phyloP scores from a whole-genome alignment of 2,113 vertebrate species.

The Scortum barcoo region DNA sequence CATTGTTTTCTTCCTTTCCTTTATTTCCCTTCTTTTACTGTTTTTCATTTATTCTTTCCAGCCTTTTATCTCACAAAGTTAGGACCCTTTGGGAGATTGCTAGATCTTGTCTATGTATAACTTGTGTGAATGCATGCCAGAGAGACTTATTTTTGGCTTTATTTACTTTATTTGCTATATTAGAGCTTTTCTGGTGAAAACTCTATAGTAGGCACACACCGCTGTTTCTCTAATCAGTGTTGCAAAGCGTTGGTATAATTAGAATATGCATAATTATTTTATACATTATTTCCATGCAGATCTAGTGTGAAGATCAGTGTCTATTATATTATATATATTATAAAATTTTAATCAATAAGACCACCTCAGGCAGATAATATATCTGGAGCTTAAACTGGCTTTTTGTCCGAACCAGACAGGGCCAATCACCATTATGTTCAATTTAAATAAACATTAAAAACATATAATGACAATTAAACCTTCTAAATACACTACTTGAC shows the following conservation, averaged over 20 bases:
- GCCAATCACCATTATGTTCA: neutral
- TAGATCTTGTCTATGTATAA: conserved; percentile 18
- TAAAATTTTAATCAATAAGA: neutral
- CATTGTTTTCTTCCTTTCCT: conserved; percentile 24
- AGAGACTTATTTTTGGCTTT: conserved; percentile 19
- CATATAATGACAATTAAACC: neutral
- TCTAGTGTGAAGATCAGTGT: neutral
- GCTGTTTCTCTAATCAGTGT: neutral
- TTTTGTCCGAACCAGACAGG: too few species aligned
- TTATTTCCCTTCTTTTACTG: neutral
- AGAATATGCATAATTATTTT: too few species aligned
- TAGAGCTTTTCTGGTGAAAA: neutral
- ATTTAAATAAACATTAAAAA: neutral
- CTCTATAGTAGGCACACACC: neutral
- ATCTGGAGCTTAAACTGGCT: too few species aligned
- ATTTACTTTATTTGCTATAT: conserved; percentile 24
- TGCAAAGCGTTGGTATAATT: neutral
- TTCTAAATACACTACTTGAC: neutral
- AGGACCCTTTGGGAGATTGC: conserved; percentile 28
- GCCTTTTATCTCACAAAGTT: conserved; percentile 26
- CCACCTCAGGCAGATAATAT: neutral
- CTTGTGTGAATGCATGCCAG: neutral
- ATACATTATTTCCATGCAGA: neutral
- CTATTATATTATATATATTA: neutral
- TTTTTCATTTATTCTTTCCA: conserved; percentile 21